phyloP scores from a whole-genome alignment of 2,888 invertebrate genomes.

The Erebia ligea region DNA sequence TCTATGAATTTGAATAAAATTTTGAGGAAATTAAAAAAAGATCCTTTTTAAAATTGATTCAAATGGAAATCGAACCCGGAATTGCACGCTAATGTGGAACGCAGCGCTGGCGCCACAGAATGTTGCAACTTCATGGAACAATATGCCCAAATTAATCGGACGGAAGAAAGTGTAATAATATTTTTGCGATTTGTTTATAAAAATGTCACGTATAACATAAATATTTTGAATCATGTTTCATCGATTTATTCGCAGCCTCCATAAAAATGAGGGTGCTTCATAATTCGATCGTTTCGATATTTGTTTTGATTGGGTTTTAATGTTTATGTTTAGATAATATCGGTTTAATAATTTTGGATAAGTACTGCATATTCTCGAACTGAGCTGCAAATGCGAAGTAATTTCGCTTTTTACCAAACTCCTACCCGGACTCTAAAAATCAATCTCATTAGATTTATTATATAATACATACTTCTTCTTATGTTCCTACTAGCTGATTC shows the following conservation, averaged over 20 bases:
- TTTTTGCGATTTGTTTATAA: constrained; percentile 12
- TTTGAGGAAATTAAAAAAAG: no score
- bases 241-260: constrained; percentile 1
- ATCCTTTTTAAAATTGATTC: no score
- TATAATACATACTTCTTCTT: no score
- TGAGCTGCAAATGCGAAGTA: not conserved
- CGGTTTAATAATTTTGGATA: not conserved
- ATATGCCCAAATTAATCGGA: not conserved
- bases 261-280: constrained; percentile 13
- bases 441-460: no score
- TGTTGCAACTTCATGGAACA: not conserved
- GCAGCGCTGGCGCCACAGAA: not conserved
- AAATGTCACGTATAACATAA: constrained; percentile 15
- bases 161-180: not conserved
- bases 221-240: constrained; percentile 5
- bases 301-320: not conserved
- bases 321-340: constrained; percentile 1
- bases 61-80: not conserved
- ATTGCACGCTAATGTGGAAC: not conserved
- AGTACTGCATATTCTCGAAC: not conserved
- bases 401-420: no score
- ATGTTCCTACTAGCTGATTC: no score
- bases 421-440: no score
- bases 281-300: constrained; percentile 10
- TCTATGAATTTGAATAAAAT: no score